A percentile compares a stretch with the other conserved stretches of the same genome.
These are phyloP conservation scores for Sardina pilchardus DNA, from an alignment of 2,113 vertebrate species.

Conservation along the genomic window DNA sequence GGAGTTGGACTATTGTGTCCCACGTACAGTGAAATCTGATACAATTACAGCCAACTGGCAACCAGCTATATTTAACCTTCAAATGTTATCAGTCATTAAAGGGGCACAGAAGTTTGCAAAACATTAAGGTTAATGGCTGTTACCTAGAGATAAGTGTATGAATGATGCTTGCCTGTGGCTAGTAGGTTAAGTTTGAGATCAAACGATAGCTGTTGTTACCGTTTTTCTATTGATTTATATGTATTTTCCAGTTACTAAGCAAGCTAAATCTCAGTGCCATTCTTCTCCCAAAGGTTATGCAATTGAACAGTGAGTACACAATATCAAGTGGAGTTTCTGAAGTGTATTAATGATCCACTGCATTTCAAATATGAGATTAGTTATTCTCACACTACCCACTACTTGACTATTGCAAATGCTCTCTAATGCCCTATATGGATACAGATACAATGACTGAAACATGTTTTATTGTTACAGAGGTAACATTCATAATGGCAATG, in stretches of 20 bases:
- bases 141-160: constrained; percentile 7
- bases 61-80: constrained; percentile 9
- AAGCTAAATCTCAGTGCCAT: background rate
- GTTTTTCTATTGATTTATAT: background rate
- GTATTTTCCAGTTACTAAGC: background rate
- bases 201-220: background rate
- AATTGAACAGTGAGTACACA: background rate
- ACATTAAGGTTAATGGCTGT: background rate
- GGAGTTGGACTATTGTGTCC: constrained; percentile 9
- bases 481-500: too few species aligned
- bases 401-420: too few species aligned
- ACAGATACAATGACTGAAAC: too few species aligned
- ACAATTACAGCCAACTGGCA: background rate
- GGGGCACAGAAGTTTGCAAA: background rate
- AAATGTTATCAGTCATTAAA: background rate
- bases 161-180: background rate
- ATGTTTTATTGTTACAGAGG: too few species aligned
- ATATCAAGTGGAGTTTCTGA: background rate
- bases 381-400: background rate
- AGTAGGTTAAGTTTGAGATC: background rate
- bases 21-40: background rate
- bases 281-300: background rate
- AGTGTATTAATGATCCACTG: background rate
- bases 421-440: too few species aligned
- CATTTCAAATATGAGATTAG: background rate